Percentiles rank a stretch among this genome's conserved stretches.
Conservation (phyloP, 2,113 vertebrate species). For the Platichthys flesus region DNA sequence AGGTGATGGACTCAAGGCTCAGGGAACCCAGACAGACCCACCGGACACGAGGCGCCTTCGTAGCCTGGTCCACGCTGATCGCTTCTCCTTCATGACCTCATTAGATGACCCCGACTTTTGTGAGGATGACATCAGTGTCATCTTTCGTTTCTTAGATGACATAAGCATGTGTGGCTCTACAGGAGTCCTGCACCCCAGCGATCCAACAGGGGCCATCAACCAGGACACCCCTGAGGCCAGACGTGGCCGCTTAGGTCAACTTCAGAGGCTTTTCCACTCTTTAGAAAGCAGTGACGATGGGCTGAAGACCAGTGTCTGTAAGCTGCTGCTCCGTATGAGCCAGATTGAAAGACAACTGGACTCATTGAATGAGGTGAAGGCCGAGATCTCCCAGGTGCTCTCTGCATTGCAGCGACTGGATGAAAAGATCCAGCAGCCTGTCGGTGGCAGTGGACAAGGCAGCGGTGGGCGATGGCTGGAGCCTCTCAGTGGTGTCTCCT, state of each 20-base stretch:
- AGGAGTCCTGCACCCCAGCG: constrained; percentile 88
- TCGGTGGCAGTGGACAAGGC: constrained; percentile 71
- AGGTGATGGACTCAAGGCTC: constrained; percentile 84
- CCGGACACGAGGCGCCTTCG: constrained; percentile 86
- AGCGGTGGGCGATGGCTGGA: constrained; percentile 74
- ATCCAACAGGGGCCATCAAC: constrained; percentile 75
- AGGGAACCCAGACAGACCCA: constrained; percentile 92
- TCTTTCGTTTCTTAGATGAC: constrained; percentile 97
- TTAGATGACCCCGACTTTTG: constrained; percentile 93
- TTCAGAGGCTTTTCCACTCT: constrained; percentile 84
- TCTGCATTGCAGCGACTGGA: constrained; percentile 92
- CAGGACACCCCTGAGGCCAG: constrained; percentile 87
- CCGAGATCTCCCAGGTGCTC: constrained; percentile 94
- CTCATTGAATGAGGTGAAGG: constrained; percentile 90
- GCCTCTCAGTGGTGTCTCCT: constrained; percentile 80
- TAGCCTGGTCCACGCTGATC: constrained; percentile 83
- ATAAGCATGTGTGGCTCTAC: constrained; percentile 96
- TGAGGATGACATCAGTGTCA: constrained; percentile 94
- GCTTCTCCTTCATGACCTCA: constrained; percentile 88
- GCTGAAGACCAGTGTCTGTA: constrained; percentile 91
- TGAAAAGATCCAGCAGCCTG: constrained; percentile 90
- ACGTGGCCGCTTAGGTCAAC: constrained; percentile 81
- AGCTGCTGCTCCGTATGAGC: constrained; percentile 91
- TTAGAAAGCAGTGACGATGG: constrained; percentile 87
- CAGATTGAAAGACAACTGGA: constrained; percentile 96